Evolutionary conservation across 2,888 invertebrate species (phyloP), one percentile per base, ranked within the genome.

Genomic region (Synergus gifuensis): DNA sequence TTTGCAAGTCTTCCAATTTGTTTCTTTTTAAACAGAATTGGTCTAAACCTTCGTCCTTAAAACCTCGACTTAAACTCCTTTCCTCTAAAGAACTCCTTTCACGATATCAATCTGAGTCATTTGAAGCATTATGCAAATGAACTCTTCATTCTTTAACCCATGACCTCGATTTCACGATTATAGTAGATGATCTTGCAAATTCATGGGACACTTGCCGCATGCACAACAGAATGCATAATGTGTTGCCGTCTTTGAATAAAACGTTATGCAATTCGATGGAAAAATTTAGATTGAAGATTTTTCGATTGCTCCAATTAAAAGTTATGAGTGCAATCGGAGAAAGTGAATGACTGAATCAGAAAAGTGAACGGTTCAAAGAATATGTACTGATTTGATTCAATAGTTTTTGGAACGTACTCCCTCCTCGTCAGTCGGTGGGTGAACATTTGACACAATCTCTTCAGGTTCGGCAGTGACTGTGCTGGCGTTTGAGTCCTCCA

Each of bases 351-450:
- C 18, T 62, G 18, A 62, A 62, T 62, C 5, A 14, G 28, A 28
- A 28, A 62, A 62, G 62, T 22, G 62, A 62, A 62, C 62, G 62
- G 14, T 62, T 62, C 28, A 28, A 62, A 62, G 28, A 62, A 22
- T 22, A 62, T 22, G 62, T 28, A 12, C 14, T 28, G 62, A 66
- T 18, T 42, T 44, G 42, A 46, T 22, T 18, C 22, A 67, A 22
- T 44, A 44, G 11, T 18, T 44, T 46, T 67, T 67, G 22, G 60
- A 80, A 88, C 89, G 49, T 87, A 92, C 92, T 86, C 88, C 88
- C 85, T 92, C 92, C 66, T 92, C 92, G 79, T 91, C 92, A 42
- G 90, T 90, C 16, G 89, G 88, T 81, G 90, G 89, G 85, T 91
- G 90, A 82, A 91, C 79, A 79, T 88, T 90, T 79, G 89, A 88